A percentile compares a stretch with the other conserved stretches of the same genome.
Conservation (phyloP, 2,113 vertebrate species). For the Antennarius striatus region DNA sequence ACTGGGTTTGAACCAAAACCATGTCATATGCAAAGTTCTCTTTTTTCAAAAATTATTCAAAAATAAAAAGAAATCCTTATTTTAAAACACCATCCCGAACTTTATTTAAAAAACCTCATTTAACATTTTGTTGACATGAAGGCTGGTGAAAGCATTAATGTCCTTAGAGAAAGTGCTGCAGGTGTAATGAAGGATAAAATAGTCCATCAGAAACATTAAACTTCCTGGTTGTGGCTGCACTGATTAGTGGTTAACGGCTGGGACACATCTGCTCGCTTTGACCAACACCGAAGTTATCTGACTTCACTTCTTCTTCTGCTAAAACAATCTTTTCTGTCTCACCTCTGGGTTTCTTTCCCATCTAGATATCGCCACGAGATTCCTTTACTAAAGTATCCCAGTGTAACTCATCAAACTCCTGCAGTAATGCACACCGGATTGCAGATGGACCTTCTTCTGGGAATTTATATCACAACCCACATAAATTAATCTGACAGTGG, state of each 20-base stretch:
- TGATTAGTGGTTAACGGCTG: neutral
- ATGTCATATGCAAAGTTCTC: too few species aligned
- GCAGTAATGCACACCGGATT: conserved; percentile 27
- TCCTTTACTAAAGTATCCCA: conserved; percentile 2
- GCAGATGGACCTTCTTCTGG: conserved; percentile 42
- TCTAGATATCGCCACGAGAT: conserved; percentile 17
- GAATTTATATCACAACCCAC: conserved; percentile 48
- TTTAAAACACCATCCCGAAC: too few species aligned
- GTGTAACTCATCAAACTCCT: conserved; percentile 12
- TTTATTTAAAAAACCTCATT: too few species aligned
- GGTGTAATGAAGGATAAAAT: neutral
- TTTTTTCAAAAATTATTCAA: too few species aligned
- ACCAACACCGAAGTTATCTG: neutral
- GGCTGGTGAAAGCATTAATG: conserved; percentile 3
- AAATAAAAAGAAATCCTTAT: too few species aligned
- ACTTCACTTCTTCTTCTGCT: neutral
- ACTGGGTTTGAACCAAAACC: too few species aligned
- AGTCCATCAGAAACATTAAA: conserved; percentile 2
- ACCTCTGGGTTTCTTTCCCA: neutral
- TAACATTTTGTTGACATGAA: neutral
- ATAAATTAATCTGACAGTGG: conserved; percentile 58
- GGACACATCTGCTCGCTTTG: neutral
- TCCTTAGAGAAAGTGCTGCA: neutral
- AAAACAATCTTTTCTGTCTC: too few species aligned
- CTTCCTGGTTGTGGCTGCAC: neutral